Percentiles rank a stretch among this genome's conserved stretches.
Conservation (phyloP, 1,140 invertebrate species). For the Diuraphis noxia region DNA sequence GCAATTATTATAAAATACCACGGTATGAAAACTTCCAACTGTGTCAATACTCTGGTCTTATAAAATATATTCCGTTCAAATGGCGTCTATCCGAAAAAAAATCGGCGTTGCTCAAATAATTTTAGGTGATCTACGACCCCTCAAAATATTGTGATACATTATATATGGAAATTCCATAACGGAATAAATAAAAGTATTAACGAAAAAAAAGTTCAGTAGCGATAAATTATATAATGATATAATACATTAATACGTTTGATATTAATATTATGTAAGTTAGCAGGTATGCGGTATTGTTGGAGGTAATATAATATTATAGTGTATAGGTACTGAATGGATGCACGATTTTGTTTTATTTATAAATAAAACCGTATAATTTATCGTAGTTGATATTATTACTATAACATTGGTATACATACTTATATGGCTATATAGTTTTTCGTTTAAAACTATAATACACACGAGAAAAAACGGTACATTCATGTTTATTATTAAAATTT, state of each 20-base stretch:
- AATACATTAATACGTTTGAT: too few relatives aligned
- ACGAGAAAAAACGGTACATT: slow-evolving; percentile 5
- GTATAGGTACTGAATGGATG: neutral
- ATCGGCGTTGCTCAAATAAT: too few relatives aligned
- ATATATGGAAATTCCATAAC: too few relatives aligned
- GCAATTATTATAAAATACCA: too few relatives aligned
- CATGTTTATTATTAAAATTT: slow-evolving; percentile 11
- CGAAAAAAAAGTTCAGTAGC: neutral
- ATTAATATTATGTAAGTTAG: neutral
- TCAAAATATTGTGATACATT: too few relatives aligned
- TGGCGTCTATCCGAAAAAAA: too few relatives aligned
- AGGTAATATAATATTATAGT: neutral
- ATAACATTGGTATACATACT: neutral
- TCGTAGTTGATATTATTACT: neutral
- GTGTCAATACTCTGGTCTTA: neutral
- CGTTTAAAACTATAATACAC: neutral
- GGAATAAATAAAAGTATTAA: neutral
- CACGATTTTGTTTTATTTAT: neutral
- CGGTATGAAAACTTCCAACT: neutral
- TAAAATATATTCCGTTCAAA: neutral
- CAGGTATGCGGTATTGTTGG: neutral
- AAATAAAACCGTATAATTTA: slow-evolving; percentile 8
- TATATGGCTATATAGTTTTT: neutral
- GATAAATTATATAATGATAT: neutral
- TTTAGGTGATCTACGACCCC: too few relatives aligned